Conservation (phyloP, 1,140 invertebrate genomes). For the Orchesella cincta region DNA sequence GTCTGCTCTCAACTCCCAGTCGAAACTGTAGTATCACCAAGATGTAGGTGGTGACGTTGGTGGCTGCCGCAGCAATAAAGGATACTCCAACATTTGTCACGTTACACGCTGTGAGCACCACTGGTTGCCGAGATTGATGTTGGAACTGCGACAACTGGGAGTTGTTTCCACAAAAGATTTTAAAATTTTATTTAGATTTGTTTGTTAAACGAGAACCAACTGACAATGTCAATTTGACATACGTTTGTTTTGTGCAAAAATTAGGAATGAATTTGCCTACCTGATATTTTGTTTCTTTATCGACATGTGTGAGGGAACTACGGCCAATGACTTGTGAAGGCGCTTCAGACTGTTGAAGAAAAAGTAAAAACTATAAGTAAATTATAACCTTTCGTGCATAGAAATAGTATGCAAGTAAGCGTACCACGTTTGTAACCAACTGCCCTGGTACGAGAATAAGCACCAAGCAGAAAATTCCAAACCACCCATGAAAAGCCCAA, state of each 20-base stretch:
- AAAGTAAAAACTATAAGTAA: neutral
- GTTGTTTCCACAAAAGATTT: neutral
- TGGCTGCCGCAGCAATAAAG: constrained; percentile 14
- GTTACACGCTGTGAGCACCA: constrained; percentile 3
- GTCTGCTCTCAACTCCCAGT: constrained; percentile 20
- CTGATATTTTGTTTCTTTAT: neutral
- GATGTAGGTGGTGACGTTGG: constrained; percentile 33
- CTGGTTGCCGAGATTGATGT: neutral
- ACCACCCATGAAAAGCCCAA: constrained; percentile 27
- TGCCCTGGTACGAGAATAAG: constrained; percentile 33
- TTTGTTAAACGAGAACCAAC: too few species aligned
- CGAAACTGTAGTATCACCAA: constrained; percentile 35
- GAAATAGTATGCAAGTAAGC: neutral
- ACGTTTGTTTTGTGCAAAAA: too few species aligned
- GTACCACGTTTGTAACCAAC: constrained; percentile 30
- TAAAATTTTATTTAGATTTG: too few species aligned
- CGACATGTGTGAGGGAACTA: neutral
- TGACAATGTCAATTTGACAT: too few species aligned
- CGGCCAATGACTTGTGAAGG: neutral
- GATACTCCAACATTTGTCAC: constrained; percentile 29
- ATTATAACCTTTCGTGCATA: neutral
- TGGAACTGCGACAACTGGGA: constrained; percentile 7
- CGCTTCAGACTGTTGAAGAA: neutral
- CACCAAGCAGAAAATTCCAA: neutral
- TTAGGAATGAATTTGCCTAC: too few species aligned